Percentiles rank a stretch among this genome's conserved stretches.
Evolutionary conservation across 1,140 invertebrate species (phyloP).

Genomic region (Heliothis virescens): DNA sequence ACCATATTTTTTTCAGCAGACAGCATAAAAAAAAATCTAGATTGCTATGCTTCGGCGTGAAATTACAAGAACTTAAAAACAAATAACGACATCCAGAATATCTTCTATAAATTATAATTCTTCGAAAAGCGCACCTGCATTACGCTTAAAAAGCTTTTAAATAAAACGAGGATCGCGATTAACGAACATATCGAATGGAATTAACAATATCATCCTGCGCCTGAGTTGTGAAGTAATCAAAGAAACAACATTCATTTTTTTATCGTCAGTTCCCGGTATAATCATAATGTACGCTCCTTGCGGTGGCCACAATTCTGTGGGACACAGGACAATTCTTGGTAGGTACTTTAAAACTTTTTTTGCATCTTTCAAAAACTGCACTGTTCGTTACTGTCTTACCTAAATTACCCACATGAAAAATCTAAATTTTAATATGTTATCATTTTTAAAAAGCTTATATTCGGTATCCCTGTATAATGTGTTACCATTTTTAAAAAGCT

Average conservation of each 20-base stretch:
- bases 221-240: slow-evolving; percentile 71
- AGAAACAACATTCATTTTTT: slow-evolving; percentile 59
- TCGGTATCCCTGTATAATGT: too few relatives aligned
- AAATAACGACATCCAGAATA: too few relatives aligned
- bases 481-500: too few relatives aligned
- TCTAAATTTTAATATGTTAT: too few relatives aligned
- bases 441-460: too few relatives aligned
- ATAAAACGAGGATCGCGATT: slow-evolving; percentile 36
- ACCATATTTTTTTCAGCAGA: too few relatives aligned
- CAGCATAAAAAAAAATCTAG: too few relatives aligned
- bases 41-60: too few relatives aligned
- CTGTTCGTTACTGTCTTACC: too few relatives aligned
- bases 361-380: too few relatives aligned
- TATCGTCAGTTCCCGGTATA: slow-evolving; percentile 54
- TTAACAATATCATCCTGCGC: slow-evolving; percentile 71
- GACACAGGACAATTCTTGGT: not conserved
- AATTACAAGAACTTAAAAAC: too few relatives aligned
- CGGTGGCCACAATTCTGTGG: slow-evolving; percentile 50
- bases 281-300: slow-evolving; percentile 68
- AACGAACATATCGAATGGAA: slow-evolving; percentile 66
- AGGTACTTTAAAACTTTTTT: not conserved
- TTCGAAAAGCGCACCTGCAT: not conserved
- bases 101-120: not conserved
- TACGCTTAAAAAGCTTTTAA: not conserved
- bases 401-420: too few relatives aligned